Evolutionary conservation across 2,888 invertebrate genomes (phyloP).

Genomic region (Amphipyra berbera): DNA sequence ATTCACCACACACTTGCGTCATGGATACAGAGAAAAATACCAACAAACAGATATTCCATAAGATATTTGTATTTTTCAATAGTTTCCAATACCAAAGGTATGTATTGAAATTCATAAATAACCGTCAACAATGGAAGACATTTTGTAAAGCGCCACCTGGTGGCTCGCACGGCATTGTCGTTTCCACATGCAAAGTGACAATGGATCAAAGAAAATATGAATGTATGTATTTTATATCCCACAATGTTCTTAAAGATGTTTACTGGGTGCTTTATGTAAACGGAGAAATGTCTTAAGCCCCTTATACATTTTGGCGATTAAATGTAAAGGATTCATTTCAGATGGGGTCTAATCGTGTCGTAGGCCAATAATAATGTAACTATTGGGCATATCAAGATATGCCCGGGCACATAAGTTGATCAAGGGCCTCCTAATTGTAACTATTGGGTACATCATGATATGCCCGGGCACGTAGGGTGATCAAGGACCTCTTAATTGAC

Average conservation of each 20-base stretch:
- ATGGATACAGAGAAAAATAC: conserved; percentile 7
- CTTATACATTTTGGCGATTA: not conserved
- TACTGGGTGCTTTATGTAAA: conserved; percentile 14
- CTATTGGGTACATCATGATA: too few species aligned
- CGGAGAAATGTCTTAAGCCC: not conserved
- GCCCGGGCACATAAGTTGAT: too few species aligned
- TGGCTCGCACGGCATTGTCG: conserved; percentile 65
- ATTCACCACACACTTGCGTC: not conserved
- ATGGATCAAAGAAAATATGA: conserved; percentile 64
- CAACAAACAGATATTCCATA: conserved; percentile 20
- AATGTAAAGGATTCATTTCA: not conserved
- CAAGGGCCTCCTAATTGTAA: too few species aligned
- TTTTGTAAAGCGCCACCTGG: conserved; percentile 65
- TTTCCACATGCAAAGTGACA: conserved; percentile 53
- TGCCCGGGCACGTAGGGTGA: too few species aligned
- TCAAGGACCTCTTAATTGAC: too few species aligned
- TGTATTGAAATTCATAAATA: conserved; percentile 69
- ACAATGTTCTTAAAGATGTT: conserved; percentile 44
- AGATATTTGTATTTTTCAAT: conserved; percentile 34
- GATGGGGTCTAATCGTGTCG: not conserved
- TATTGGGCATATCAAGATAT: too few species aligned
- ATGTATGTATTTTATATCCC: conserved; percentile 50
- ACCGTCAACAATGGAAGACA: conserved; percentile 59
- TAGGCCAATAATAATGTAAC: too few species aligned
- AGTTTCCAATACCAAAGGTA: conserved; percentile 47